These are phyloP conservation scores for Acropternis orthonyx DNA, from an alignment of 2,797 vertebrate genomes.

Conservation along the genomic window DNA sequence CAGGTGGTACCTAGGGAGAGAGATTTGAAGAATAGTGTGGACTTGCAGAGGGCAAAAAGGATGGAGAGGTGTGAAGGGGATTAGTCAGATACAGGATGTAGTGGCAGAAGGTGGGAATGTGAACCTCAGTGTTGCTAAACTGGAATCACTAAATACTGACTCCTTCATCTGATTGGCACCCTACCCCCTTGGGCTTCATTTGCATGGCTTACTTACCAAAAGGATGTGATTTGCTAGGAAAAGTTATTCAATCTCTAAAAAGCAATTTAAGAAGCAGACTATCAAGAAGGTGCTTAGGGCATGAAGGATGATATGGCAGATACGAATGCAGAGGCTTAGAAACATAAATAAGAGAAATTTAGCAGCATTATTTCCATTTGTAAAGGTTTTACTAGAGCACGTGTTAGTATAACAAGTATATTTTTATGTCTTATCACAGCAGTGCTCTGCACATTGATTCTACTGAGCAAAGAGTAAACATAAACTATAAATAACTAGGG, in stretches of 20 bases:
- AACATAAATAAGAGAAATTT: constrained; percentile 7
- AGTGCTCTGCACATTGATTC: constrained; percentile 11
- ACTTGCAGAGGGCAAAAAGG: neutral
- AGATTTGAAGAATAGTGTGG: neutral
- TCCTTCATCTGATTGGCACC: neutral
- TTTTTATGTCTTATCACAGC: constrained; percentile 43
- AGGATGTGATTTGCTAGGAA: neutral
- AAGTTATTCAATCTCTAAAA: constrained; percentile 28
- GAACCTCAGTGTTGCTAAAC: neutral
- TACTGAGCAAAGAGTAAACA: constrained; percentile 26
- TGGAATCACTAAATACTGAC: neutral
- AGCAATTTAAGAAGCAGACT: neutral
- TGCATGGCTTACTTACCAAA: neutral
- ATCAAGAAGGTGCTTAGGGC: constrained; percentile 5
- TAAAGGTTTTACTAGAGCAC: constrained; percentile 11
- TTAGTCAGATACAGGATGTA: neutral
- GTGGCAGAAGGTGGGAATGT: neutral
- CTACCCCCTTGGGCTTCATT: neutral
- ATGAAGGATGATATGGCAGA: neutral
- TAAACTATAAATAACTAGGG: constrained; percentile 39
- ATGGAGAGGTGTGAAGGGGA: neutral
- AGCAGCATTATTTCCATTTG: constrained; percentile 31
- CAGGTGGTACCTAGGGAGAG: neutral
- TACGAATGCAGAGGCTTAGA: neutral
- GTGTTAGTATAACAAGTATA: neutral